Percentiles rank a stretch among this genome's conserved stretches.
Evolutionary conservation across 2,797 vertebrate genomes (phyloP).

Genomic region (Mionectes olivaceus): DNA sequence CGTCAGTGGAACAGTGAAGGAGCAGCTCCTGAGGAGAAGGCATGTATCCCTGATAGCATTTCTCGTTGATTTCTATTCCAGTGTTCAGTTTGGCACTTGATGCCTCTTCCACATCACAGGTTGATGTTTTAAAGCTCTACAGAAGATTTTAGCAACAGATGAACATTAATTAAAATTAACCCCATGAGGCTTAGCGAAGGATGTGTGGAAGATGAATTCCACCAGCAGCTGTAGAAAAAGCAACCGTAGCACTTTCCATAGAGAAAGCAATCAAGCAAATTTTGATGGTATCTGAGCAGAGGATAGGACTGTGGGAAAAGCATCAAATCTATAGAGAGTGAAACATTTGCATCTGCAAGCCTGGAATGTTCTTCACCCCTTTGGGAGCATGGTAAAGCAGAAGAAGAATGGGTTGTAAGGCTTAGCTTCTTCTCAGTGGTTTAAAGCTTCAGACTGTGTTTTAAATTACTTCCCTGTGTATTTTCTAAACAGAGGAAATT

Average conservation of each 20-base stretch:
- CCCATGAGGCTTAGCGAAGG: neutral
- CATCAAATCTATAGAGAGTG: neutral
- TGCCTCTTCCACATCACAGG: neutral
- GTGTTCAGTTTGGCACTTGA: neutral
- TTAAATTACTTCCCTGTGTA: neutral
- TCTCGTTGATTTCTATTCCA: neutral
- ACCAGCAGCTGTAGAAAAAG: neutral
- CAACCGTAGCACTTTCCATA: neutral
- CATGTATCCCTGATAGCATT: slow-evolving; percentile 43
- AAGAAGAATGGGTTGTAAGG: neutral
- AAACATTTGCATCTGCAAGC: neutral
- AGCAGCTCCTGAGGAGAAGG: slow-evolving; percentile 88
- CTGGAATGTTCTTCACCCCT: neutral
- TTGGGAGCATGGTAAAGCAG: neutral
- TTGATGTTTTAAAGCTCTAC: neutral
- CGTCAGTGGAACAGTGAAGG: slow-evolving; percentile 91
- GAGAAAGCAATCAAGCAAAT: neutral
- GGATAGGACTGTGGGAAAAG: neutral
- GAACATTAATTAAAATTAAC: neutral
- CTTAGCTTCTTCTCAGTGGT: neutral
- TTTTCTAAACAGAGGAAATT: neutral
- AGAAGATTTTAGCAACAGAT: neutral
- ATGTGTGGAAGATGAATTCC: neutral
- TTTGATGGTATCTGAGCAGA: neutral
- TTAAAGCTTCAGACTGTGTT: neutral